A percentile compares a stretch with the other conserved stretches of the same genome.
phyloP scores from a whole-genome alignment of 2,888 invertebrate genomes.

The Rhorus exstirpatorius region DNA sequence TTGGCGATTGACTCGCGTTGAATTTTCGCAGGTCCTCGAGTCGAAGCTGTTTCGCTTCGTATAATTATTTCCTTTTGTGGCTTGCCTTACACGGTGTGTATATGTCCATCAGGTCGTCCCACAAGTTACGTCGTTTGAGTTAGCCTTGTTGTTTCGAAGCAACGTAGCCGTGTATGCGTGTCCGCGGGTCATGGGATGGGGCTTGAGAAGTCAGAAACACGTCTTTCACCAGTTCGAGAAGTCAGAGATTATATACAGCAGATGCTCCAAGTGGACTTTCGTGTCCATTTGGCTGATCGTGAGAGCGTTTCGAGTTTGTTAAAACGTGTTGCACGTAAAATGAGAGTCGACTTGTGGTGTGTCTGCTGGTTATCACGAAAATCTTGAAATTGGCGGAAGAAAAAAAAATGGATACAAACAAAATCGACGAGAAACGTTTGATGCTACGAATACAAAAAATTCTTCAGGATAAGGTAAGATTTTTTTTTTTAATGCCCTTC shows the following conservation, averaged over 20 bases:
- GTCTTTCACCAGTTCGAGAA: constrained; percentile 60
- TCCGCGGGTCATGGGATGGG: constrained; percentile 34
- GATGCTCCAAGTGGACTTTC: constrained; percentile 50
- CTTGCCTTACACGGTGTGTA: constrained; percentile 22
- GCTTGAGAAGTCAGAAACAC: constrained; percentile 60
- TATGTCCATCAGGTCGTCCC: constrained; percentile 58
- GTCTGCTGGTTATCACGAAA: constrained; percentile 10
- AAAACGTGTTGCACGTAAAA: too few relatives aligned
- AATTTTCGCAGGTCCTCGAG: constrained; percentile 24
- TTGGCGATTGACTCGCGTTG: constrained; percentile 18
- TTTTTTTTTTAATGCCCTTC: too few relatives aligned
- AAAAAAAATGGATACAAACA: too few relatives aligned
- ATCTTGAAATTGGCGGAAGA: too few relatives aligned
- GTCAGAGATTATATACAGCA: constrained; percentile 64
- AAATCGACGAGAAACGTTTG: too few relatives aligned
- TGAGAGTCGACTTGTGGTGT: too few relatives aligned
- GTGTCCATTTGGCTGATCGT: constrained; percentile 37
- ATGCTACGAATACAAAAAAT: too few relatives aligned
- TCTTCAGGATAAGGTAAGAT: too few relatives aligned
- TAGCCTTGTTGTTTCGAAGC: constrained; percentile 57
- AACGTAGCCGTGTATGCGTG: constrained; percentile 48
- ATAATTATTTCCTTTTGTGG: constrained; percentile 55
- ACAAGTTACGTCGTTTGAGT: constrained; percentile 54
- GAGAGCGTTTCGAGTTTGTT: too few relatives aligned
- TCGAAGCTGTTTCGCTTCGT: constrained; percentile 31